phyloP scores from a whole-genome alignment of 1,140 invertebrate species.

The Lasioglossum albipes region DNA sequence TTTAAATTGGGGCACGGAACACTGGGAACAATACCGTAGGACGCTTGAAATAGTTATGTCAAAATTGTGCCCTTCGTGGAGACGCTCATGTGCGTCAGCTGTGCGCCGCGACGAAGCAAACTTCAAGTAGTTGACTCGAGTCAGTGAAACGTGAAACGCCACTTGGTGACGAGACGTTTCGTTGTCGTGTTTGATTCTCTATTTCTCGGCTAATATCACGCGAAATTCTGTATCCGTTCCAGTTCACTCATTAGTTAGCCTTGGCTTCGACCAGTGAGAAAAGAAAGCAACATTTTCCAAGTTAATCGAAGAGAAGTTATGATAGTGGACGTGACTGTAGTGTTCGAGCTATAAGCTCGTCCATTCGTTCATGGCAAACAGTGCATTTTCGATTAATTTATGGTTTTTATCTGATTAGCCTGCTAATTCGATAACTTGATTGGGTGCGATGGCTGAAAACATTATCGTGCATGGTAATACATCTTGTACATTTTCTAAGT shows the following conservation, averaged over 20 bases:
- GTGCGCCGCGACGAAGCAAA: constrained; percentile 31
- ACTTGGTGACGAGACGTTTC: constrained; percentile 22
- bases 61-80: background rate
- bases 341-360: constrained; percentile 58
- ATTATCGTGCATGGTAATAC: constrained; percentile 33
- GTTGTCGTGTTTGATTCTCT: constrained; percentile 25
- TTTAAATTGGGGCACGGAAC: background rate
- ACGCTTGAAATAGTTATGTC: background rate
- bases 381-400: constrained; percentile 41
- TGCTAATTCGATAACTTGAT: constrained; percentile 12
- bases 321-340: constrained; percentile 56
- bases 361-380: constrained; percentile 41
- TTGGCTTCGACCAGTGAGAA: background rate
- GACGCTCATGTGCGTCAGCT: constrained; percentile 55
- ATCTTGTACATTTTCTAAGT: constrained; percentile 8
- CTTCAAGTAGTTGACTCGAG: constrained; percentile 39
- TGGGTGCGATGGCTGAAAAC: constrained; percentile 43
- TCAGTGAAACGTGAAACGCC: constrained; percentile 29
- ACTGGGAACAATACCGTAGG: background rate
- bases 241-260: background rate
- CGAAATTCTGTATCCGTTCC: constrained; percentile 36
- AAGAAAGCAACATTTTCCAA: background rate
- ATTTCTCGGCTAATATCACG: constrained; percentile 15
- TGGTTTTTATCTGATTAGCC: constrained; percentile 26
- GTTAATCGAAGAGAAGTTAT: constrained; percentile 33